Base-by-base conservation (phyloP, 2,113 vertebrate genomes). In the Myxocyprinus asiaticus region DNA sequence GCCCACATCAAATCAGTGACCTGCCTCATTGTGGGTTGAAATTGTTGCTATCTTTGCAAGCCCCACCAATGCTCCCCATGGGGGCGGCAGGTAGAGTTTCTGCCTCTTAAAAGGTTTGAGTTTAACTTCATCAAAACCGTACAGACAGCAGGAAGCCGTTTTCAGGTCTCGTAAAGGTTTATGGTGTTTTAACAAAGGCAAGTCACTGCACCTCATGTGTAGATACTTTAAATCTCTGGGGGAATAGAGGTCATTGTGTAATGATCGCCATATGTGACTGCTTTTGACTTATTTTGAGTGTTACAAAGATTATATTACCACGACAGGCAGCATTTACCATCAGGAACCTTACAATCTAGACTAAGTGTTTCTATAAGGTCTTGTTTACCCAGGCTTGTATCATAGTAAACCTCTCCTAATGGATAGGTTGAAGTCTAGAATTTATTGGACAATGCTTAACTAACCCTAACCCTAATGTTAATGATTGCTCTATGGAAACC, bases 111-210 rank as follows among this genome's bases (percentile, higher is more conserved):
- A 79, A 83, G 88, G 88, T 88, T 85, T 84, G 83, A 72, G 86
- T 62, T 89, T 87, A 87, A 85, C 86, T 88, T 88, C 85, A 88
- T 92, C 90, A 92, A 86, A 88, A 82, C 48, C 71, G 44, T 68
- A 71, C 67, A 74, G 79, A 63, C 84, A 79, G 83, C 86, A 88
- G 86, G 87, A 90, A 87, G 87, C 0, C 22, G 22, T 33, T 33
- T 33, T 33, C 22, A 33, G 22, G 22, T 88, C 86, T 69, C 68
- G 77, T 83, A 84, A 80, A 85, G 81, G 80, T 87, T 88, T 81
- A 74, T 64, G 65, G 78, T 68, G 83, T 67, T 79, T 76, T 50
- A 80, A 78, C 70, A 45, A 73, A 45, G 59, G 48, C 69, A 33
- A 84, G 88, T 86, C 86, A 85, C 84, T 69, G 14, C 14, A 10